Evolutionary conservation across 2,888 invertebrate genomes (phyloP), one percentile per base, ranked within the genome.

Genomic region (Nineta flava): DNA sequence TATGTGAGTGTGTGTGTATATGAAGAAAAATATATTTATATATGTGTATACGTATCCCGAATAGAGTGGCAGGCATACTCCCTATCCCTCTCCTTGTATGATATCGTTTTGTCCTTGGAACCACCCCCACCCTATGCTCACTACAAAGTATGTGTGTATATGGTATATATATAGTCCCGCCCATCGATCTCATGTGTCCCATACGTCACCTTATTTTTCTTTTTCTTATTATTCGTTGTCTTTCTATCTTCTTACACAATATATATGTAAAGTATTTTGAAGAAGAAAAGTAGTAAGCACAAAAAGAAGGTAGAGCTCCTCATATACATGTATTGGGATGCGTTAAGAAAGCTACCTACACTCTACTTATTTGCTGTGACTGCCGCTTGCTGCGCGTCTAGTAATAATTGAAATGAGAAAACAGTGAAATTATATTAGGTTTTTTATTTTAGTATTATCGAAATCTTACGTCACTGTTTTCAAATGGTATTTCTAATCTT

Each of bases 131-230:
- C 15, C 38, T 38, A 13, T 35, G 35, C 19, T 19, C 19, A 19
- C 19, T 2, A 35, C 10, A 35, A 4, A 4, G 38, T 38, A 5
- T 38, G n/a, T 38, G 2, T 38, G 7, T 15, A 7, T n/a, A 38
- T 38, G 38, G 38, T 13, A 12, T n/a, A 38, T 9, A 32, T 38
- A 13, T 5, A 44, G 44, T 44, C 44, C 44, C 44, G 44, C 44
- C 44, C 44, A 44, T 19, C 44, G 26, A 44, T 44, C 44, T 44
- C 44, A 44, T 44, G 44, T 44, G 44, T 44, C 44, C 44, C 44
- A 44, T 44, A 44, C 44, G 44, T 44, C 44, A 44, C 44, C 44
- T 44, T 44, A 44, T 44, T 44, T 26, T 44, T 44, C 44, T 26
- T 44, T 21, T 44, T 42, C 42, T 44, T 44, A 44, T 44, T 15